phyloP scores from a whole-genome alignment of 1,140 invertebrate species.

The Trichogramma pretiosum region DNA sequence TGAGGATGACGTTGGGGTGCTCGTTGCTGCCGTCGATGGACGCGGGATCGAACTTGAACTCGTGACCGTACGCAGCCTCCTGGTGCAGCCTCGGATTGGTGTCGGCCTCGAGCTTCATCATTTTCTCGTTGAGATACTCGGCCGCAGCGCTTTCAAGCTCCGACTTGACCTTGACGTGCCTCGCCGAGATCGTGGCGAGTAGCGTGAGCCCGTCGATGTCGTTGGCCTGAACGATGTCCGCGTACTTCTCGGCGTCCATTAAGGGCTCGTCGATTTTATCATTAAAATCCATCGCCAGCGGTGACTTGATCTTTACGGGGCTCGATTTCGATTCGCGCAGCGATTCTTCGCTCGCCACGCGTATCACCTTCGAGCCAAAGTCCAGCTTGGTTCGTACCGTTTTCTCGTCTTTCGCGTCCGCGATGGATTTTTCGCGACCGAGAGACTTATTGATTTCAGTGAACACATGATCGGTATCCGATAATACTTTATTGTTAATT shows the following conservation, averaged over 20 bases:
- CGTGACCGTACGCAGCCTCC: conserved; percentile 31
- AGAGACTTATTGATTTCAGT: no score
- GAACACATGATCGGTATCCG: no score
- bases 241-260: no score
- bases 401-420: no score
- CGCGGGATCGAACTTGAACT: conserved; percentile 32
- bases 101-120: conserved; percentile 12
- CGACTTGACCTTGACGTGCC: conserved; percentile 3
- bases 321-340: no score
- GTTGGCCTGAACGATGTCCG: conserved; percentile 1
- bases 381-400: no score
- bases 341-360: no score
- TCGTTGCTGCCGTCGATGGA: conserved; percentile 22
- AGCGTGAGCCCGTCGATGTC: conserved; percentile 36
- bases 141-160: conserved; percentile 36
- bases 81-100: conserved; percentile 8
- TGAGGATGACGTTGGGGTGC: conserved; percentile 39
- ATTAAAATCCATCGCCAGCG: no score
- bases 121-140: conserved; percentile 20
- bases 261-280: no score
- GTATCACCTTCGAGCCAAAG: no score
- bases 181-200: conserved; percentile 34
- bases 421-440: no score
- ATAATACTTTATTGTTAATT: background rate
- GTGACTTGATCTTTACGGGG: no score